Evolutionary conservation across 2,888 invertebrate genomes (phyloP), one percentile per base, ranked within the genome.

Genomic region (Rotaria magnacalcarata): DNA sequence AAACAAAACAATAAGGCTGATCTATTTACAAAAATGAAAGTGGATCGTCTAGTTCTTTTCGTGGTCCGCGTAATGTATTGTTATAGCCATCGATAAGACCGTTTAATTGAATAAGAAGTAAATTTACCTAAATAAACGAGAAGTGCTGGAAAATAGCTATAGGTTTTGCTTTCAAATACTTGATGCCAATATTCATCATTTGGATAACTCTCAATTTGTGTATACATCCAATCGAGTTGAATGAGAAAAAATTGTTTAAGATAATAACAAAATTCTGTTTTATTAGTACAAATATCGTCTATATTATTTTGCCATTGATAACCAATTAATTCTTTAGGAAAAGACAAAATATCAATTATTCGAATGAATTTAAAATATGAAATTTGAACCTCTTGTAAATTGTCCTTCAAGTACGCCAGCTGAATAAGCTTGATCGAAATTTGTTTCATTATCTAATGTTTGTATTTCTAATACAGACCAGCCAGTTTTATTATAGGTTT

Each of bases 401-500:
- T 94, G 94, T 0, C 95, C 96, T 91, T 96, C 96, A 0, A 95
- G 93, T 75, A 95, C 92, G 10, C 96, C 96, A 3, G 96, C 96
- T 2, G 95, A 94, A 90, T 94, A 95, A 0, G 95, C 95, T 92
- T 96, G 96, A 80, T 94, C 93, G 89, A 93, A 93, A 90, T 96
- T 95, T 0, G 94, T 93, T 90, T 94, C 94, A 7, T 93, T 92
- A 47, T 93, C 92, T 88, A 94, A 94, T 0, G 95, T 95, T 91
- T 94, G 94, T 84, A 96, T 93, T 92, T 95, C 95, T 87, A 96
- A 92, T 88, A 93, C 93, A 34, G 94, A 94, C 95, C 95, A 95
- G 87, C 75, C 75, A 47, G 75, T 80, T 3, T 2, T 47, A 80
- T 80, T 80, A n/a, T 80, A 80, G 6, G 75, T 47, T 24, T 80